These are phyloP conservation scores for Diglossa brunneiventris DNA, from an alignment of 2,113 vertebrate species.

Conservation along the genomic window DNA sequence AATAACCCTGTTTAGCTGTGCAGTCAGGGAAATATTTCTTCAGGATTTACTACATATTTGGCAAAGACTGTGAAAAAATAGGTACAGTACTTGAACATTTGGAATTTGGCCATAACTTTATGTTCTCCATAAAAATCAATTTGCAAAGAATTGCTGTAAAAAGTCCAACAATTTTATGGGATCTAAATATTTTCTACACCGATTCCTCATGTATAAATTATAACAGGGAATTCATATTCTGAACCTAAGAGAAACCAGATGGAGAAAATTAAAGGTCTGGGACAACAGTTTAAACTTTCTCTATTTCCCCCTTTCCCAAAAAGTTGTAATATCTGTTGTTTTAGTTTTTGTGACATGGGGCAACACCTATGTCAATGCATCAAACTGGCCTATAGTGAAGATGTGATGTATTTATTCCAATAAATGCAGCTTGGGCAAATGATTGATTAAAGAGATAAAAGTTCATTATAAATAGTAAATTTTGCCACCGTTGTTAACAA, in stretches of 20 bases:
- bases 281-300: neutral
- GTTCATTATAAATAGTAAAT: neutral
- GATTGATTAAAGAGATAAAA: neutral
- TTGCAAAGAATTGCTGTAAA: neutral
- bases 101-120: neutral
- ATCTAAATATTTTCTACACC: neutral
- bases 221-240: neutral
- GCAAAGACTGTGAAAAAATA: neutral
- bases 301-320: neutral
- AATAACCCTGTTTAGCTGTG: neutral
- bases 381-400: neutral
- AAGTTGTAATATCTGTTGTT: neutral
- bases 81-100: neutral
- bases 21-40: neutral
- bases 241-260: neutral
- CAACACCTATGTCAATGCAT: neutral
- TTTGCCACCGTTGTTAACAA: neutral
- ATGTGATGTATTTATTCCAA: neutral
- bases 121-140: conserved; percentile 22
- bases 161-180: neutral
- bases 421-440: neutral
- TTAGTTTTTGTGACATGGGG: neutral
- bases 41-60: conserved; percentile 5
- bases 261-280: neutral
- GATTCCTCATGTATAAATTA: neutral